These are phyloP conservation scores for Nannobrachium achirus DNA, from an alignment of 2,113 vertebrate genomes.

Conservation along the genomic window DNA sequence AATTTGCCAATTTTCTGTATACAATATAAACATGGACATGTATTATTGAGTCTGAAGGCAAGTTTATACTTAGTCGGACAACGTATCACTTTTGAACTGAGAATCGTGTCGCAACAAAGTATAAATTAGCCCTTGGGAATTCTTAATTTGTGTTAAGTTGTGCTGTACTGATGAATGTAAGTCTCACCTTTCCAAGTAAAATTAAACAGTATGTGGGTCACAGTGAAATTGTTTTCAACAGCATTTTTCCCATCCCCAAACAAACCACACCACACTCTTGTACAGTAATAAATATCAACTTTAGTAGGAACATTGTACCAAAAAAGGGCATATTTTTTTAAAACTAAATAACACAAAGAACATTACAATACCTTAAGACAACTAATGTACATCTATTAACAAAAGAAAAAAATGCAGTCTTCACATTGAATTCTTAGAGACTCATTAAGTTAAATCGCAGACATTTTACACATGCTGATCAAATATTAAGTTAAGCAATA, in stretches of 20 bases:
- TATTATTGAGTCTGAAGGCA: conserved; percentile 9
- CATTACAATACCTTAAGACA: conserved; percentile 19
- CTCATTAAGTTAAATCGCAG: conserved; percentile 65
- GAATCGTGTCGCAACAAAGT: too few species aligned
- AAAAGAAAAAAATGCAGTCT: conserved; percentile 16
- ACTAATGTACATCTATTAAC: conserved; percentile 57
- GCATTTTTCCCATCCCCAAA: background rate
- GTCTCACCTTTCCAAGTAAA: background rate
- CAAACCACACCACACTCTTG: background rate
- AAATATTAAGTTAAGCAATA: conserved; percentile 48
- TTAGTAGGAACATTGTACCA: conserved; percentile 65
- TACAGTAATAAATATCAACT: conserved; percentile 76
- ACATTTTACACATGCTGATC: conserved; percentile 58
- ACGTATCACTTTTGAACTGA: too few species aligned
- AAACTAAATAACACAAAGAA: background rate
- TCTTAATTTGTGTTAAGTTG: too few species aligned
- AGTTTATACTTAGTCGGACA: too few species aligned
- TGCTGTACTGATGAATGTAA: too few species aligned
- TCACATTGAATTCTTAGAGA: conserved; percentile 30
- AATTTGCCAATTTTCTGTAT: conserved; percentile 7
- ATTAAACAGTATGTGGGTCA: background rate
- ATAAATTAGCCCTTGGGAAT: too few species aligned
- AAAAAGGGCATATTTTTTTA: conserved; percentile 20
- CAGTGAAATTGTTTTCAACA: background rate
- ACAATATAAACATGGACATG: conserved; percentile 44